Conservation (phyloP, 2,113 vertebrate species). For the Corythoichthys intestinalis region DNA sequence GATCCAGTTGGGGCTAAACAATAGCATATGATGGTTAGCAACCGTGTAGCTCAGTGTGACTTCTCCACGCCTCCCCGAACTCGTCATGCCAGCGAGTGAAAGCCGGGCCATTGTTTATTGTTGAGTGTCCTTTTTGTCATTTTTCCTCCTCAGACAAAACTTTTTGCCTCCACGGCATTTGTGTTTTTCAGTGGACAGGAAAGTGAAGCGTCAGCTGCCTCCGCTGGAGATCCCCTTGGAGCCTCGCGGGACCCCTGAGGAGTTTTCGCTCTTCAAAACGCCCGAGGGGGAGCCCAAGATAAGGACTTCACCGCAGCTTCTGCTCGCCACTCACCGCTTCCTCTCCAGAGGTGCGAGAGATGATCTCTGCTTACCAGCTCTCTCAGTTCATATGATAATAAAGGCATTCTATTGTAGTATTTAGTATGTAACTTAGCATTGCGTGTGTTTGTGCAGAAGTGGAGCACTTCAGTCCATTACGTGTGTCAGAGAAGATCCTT, state of each 20-base stretch:
- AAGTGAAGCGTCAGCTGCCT: conserved; percentile 74
- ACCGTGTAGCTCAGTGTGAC: too few relatives aligned
- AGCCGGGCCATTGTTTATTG: too few relatives aligned
- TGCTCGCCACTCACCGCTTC: conserved; percentile 89
- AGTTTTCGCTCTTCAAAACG: conserved; percentile 83
- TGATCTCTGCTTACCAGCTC: too few relatives aligned
- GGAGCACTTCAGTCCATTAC: conserved; percentile 80
- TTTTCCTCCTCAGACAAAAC: too few relatives aligned
- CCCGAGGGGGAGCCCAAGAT: conserved; percentile 80
- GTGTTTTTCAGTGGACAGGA: conserved; percentile 68
- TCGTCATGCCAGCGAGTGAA: too few relatives aligned
- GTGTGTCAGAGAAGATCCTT: conserved; percentile 83
- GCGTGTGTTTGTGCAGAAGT: conserved; percentile 73
- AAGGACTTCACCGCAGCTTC: conserved; percentile 84
- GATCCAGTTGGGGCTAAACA: too few relatives aligned
- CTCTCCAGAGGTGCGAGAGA: conserved; percentile 80
- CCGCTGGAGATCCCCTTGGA: conserved; percentile 71
- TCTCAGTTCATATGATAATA: too few relatives aligned
- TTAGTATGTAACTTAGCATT: not conserved
- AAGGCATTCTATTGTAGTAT: too few relatives aligned
- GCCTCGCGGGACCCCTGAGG: conserved; percentile 71
- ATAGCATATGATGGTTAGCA: too few relatives aligned
- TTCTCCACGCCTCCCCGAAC: too few relatives aligned
- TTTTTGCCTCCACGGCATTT: not conserved
- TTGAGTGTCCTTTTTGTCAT: too few relatives aligned